A percentile compares a stretch with the other conserved stretches of the same genome.
These are phyloP conservation scores for Tenualosa ilisha DNA, from an alignment of 2,797 vertebrate genomes.

Conservation along the genomic window DNA sequence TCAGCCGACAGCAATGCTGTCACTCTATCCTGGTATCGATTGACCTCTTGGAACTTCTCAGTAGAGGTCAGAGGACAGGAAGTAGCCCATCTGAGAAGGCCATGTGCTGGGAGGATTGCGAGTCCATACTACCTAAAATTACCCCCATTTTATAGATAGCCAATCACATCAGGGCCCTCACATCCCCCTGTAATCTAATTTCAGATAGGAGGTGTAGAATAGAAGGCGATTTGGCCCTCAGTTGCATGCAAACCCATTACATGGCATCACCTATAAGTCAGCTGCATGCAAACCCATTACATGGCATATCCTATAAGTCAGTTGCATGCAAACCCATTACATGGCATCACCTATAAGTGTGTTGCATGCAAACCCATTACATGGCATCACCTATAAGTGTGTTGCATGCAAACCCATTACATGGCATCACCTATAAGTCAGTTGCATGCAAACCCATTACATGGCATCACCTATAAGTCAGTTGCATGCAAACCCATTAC, in stretches of 20 bases:
- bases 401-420: background rate
- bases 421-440: background rate
- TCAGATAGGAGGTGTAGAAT: background rate
- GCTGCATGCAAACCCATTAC: background rate
- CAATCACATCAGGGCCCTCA: background rate
- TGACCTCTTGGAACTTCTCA: background rate
- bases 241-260: background rate
- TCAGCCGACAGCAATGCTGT: background rate
- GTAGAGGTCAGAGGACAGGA: conserved; percentile 5
- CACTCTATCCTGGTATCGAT: background rate
- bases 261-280: conserved; percentile 1
- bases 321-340: background rate
- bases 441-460: background rate
- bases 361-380: background rate
- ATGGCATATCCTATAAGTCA: background rate
- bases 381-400: conserved; percentile 1
- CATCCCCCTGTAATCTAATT: background rate
- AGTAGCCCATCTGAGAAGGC: background rate
- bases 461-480: background rate
- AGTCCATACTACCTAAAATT: background rate
- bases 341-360: conserved; percentile 3
- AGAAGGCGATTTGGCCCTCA: background rate
- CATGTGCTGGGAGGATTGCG: background rate
- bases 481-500: background rate
- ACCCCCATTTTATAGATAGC: background rate